Evolutionary conservation across 1,140 invertebrate species (phyloP), one percentile per base, ranked within the genome.

Genomic region (Drosophila dunni): DNA sequence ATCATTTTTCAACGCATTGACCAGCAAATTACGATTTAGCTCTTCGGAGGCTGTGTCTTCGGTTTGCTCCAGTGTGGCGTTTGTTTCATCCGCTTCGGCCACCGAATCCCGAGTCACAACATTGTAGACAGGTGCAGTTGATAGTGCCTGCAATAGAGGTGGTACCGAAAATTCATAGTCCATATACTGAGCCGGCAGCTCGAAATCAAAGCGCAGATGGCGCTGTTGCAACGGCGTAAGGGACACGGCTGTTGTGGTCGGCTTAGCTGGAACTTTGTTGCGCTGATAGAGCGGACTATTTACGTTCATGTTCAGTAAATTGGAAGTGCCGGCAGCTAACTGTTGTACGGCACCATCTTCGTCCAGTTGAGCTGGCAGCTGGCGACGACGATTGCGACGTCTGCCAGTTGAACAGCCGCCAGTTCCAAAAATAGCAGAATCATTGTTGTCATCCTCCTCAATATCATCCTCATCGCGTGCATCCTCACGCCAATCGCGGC

Each of bases 1-100:
- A 42, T 92, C 91, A 65, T 90, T 92, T 51, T 92, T 92, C 3
- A 92, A 48, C 7, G 91, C 91, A 76, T 92, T 92, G 0, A 92
- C 91, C 17, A 92, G 46, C 7, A 92, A 73, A 77, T 92, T 92
- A 6, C 91, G 90, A 69, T 92, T 92, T 0, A 92, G 74, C 42
- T 92, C 91, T 20, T 92, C 91, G 1, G 91, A 92, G 13, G 91
- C 91, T 0, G 88, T 90, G 33, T 92, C 91, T 24, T 89, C 83
- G 4, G 77, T 68, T 38, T 90, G 83, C 13, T 91, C 89, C 29
- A 84, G 2, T 17, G 46, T 33, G 2, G 62, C 42, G 56, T 88
- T 89, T 2, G 81, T 79, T 15, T 90, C 81, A 54, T 85, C 81
- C 1, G 20, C 44, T 2, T 38, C 50, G 5, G 46, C 53, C 1